Evolutionary conservation across 2,888 invertebrate species (phyloP).

Genomic region (Miltochrista miniata): DNA sequence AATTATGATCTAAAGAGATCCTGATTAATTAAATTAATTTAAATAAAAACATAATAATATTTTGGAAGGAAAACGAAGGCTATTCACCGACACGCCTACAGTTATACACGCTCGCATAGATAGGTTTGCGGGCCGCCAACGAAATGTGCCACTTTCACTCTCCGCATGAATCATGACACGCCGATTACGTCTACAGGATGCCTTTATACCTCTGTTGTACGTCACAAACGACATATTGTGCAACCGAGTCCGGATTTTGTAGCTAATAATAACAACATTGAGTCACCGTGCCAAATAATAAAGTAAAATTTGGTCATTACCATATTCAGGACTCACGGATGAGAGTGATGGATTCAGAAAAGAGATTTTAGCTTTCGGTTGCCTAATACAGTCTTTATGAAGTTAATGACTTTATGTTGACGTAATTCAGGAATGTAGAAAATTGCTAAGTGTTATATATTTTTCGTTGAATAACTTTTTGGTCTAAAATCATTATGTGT

Average conservation of each 20-base stretch:
- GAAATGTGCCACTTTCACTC: slow-evolving; percentile 77
- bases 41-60: too few relatives aligned
- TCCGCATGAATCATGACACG: slow-evolving; percentile 64
- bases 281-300: slow-evolving; percentile 38
- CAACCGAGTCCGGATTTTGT: slow-evolving; percentile 60
- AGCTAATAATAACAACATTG: slow-evolving; percentile 51
- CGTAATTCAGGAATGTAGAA: not conserved
- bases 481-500: too few relatives aligned
- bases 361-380: slow-evolving; percentile 26
- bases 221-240: slow-evolving; percentile 61
- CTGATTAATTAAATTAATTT: too few relatives aligned
- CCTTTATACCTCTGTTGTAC: slow-evolving; percentile 47
- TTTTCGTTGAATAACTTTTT: too few relatives aligned
- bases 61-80: too few relatives aligned
- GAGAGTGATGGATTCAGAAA: slow-evolving; percentile 4
- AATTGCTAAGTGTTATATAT: too few relatives aligned
- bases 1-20: too few relatives aligned
- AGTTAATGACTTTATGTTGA: slow-evolving; percentile 1
- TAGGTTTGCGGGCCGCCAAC: slow-evolving; percentile 41
- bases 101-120: slow-evolving; percentile 14
- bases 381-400: slow-evolving; percentile 11
- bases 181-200: slow-evolving; percentile 69
- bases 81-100: too few relatives aligned
- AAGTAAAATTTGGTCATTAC: slow-evolving; percentile 12
- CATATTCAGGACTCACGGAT: slow-evolving; percentile 17